These are phyloP conservation scores for Actenoides lindsayi DNA, from an alignment of 2,113 vertebrate genomes.

Conservation along the genomic window DNA sequence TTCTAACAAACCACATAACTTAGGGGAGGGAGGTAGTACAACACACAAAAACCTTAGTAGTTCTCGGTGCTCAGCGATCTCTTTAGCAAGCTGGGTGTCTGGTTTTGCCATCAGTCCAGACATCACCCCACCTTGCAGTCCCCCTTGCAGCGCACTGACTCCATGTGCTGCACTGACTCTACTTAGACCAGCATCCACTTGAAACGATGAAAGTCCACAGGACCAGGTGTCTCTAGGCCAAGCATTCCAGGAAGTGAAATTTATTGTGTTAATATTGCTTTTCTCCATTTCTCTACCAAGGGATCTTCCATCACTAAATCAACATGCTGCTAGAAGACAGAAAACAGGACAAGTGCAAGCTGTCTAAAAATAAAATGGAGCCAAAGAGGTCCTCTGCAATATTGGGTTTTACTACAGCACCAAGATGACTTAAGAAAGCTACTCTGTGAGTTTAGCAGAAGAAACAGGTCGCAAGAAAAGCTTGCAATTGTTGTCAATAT, in stretches of 20 bases:
- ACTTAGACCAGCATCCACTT: not conserved
- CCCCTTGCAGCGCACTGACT: not conserved
- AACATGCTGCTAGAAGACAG: not conserved
- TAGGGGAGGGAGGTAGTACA: not conserved
- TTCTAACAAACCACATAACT: not conserved
- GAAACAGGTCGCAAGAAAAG: not conserved
- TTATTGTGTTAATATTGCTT: slow-evolving; percentile 36
- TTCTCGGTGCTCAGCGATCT: not conserved
- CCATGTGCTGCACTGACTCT: not conserved
- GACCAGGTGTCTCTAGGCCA: not conserved
- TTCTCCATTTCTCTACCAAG: not conserved
- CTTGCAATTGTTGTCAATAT: not conserved
- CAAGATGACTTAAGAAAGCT: not conserved
- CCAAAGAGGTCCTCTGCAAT: not conserved
- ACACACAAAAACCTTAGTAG: not conserved
- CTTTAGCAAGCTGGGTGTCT: not conserved
- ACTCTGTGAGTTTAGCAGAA: not conserved
- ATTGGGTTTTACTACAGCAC: not conserved
- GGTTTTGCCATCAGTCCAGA: not conserved
- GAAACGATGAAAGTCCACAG: not conserved
- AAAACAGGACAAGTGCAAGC: not conserved
- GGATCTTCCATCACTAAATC: not conserved
- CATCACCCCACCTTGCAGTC: not conserved
- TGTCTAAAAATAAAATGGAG: not conserved
- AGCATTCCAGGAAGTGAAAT: not conserved